phyloP scores from a whole-genome alignment of 1,140 invertebrate genomes.

The Tetramorium simillimum region DNA sequence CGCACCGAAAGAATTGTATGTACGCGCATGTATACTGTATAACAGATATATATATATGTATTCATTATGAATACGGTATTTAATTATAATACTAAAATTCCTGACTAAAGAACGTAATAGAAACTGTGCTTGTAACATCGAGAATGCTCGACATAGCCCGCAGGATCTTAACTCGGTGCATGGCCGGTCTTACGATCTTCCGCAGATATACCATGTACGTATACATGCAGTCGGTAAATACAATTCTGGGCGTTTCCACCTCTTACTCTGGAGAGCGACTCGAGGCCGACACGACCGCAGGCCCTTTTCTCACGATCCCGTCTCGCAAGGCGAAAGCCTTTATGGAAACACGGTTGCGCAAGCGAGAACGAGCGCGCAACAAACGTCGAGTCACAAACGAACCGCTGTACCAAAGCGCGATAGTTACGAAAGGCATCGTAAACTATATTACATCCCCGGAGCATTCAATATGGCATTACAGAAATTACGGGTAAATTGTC shows the following conservation, averaged over 20 bases:
- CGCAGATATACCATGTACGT: constrained; percentile 14
- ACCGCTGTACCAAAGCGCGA: background rate
- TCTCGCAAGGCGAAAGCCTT: constrained; percentile 34
- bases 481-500: constrained; percentile 57
- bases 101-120: background rate
- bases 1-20: background rate
- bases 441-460: constrained; percentile 42
- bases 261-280: constrained; percentile 45
- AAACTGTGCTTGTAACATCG: background rate
- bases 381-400: constrained; percentile 6
- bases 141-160: background rate
- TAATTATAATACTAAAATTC: background rate
- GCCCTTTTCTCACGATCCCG: constrained; percentile 67
- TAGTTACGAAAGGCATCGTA: constrained; percentile 43
- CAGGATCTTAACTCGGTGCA: constrained; percentile 32
- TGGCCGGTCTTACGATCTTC: constrained; percentile 36
- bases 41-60: background rate
- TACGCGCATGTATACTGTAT: no score
- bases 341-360: constrained; percentile 52
- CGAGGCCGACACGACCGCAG: constrained; percentile 31
- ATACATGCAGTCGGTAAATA: constrained; percentile 43
- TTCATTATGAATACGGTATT: background rate
- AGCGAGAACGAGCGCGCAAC: constrained; percentile 31
- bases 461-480: constrained; percentile 50
- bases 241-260: constrained; percentile 36